Conservation (phyloP, 2,797 vertebrate genomes). For the Valencia hispanica region DNA sequence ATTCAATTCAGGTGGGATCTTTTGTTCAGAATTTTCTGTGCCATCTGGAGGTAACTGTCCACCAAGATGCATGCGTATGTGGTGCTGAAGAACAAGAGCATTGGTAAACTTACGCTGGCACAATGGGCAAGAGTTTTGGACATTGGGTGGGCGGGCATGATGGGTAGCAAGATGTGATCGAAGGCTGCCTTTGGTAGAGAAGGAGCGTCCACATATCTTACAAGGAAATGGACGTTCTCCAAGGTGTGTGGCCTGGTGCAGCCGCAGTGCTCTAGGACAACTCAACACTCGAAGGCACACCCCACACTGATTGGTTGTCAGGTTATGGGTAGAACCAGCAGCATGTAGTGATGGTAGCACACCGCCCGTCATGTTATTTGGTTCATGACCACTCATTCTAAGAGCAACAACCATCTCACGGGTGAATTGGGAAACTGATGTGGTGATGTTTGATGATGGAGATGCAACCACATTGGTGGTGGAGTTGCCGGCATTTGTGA, state of each 20-base stretch:
- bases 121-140: conserved; percentile 90
- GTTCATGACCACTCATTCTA: conserved; percentile 69
- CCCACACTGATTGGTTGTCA: conserved; percentile 88
- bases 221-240: conserved; percentile 93
- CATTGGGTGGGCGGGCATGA: conserved; percentile 85
- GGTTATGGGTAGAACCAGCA: conserved; percentile 60
- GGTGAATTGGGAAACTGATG: conserved; percentile 77
- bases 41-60: conserved; percentile 87
- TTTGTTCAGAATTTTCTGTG: conserved; percentile 64
- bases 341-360: conserved; percentile 70
- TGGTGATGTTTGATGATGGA: conserved; percentile 69
- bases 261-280: conserved; percentile 88
- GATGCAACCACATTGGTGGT: conserved; percentile 77
- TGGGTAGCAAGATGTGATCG: conserved; percentile 90
- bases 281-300: conserved; percentile 90
- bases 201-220: conserved; percentile 90
- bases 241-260: conserved; percentile 91
- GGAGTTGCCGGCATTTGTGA: conserved; percentile 76
- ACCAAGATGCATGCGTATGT: conserved; percentile 92
- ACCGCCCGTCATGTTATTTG: conserved; percentile 53
- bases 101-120: conserved; percentile 94
- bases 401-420: conserved; percentile 81
- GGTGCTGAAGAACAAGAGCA: conserved; percentile 91
- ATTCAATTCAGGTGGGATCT: conserved; percentile 62
- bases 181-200: conserved; percentile 91